Base-by-base conservation (phyloP, 1,140 invertebrate species). In the Hylyphantes graminicola region DNA sequence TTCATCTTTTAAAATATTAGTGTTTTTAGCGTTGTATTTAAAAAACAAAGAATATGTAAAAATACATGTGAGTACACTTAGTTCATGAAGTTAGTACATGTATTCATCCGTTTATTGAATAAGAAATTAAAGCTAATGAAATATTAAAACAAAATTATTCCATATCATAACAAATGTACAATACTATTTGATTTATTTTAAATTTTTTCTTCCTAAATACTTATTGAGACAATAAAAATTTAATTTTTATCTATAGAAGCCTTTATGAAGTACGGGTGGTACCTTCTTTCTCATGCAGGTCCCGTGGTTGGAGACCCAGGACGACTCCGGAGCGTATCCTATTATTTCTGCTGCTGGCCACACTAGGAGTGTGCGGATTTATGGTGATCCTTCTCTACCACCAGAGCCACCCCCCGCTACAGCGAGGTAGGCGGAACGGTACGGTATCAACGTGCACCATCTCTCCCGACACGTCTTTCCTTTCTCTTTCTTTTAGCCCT, bases 401-500 rank as follows among this genome's bases (percentile, higher is more conserved):
- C 7, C 73, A 70, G 19, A 77, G 72, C 35, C 70, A 51, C n/a
- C 65, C 63, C 0, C 51, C 70, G 54, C 74, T 76, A 15, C 64
- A 51, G 74, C 82, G 82, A 85, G 82, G 82, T 85, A 78, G 73
- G 82, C 81, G 81, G n/a, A 83, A 83, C 48, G 72, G 81, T 83
- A 83, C 64, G 81, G 53, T 83, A 65, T 75, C 72, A 17, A 74
- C 35, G 48, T 50, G 17, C 67, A 70, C 12, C 48, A 35, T 35
- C 48, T 70, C 53, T 70, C n/a, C 64, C 35, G 17, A 35, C 35
- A 35, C 35, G 35, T 35, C 35, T 35, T 35, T 35, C 35, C 35
- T 35, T 35, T 35, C 5, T 35, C 35, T 35, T 35, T 35, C 35
- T 1, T 35, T 35, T 35, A 2, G 35, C 35, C 1, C 35, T 35